Conservation (phyloP, 2,113 vertebrate genomes). For the Neogale vison region DNA sequence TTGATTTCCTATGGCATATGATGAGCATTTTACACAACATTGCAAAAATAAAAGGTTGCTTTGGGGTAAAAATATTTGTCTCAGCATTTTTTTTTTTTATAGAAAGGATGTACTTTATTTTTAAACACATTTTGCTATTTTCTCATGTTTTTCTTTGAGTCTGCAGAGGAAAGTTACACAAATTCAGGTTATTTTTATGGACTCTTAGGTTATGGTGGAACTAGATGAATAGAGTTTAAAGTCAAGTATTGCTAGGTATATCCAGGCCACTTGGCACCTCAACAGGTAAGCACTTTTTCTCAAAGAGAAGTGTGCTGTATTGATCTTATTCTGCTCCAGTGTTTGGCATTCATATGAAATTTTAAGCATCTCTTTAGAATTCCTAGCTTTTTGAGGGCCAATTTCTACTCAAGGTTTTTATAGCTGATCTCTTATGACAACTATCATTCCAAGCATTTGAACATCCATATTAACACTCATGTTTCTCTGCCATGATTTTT, state of each 20-base stretch:
- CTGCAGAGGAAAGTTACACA: not conserved
- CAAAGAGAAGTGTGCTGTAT: not conserved
- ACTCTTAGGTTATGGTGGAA: not conserved
- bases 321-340: not conserved
- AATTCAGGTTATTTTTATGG: constrained; percentile 50
- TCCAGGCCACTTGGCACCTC: constrained; percentile 32
- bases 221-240: constrained; percentile 22
- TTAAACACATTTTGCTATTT: not conserved
- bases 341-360: constrained; percentile 20
- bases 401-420: constrained; percentile 38
- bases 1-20: not conserved
- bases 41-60: not conserved
- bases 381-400: constrained; percentile 39
- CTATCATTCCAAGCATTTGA: not conserved
- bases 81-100: not conserved
- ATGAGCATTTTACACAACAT: not conserved
- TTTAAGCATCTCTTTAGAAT: constrained; percentile 49
- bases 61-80: not conserved
- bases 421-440: not conserved
- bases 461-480: not conserved
- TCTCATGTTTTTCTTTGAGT: not conserved
- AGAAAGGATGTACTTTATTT: not conserved
- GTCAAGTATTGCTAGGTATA: constrained; percentile 18
- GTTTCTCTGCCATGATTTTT: not conserved
- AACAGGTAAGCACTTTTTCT: constrained; percentile 44